phyloP scores from a whole-genome alignment of 2,113 vertebrate species.

The Psittacula cyanocephala region DNA sequence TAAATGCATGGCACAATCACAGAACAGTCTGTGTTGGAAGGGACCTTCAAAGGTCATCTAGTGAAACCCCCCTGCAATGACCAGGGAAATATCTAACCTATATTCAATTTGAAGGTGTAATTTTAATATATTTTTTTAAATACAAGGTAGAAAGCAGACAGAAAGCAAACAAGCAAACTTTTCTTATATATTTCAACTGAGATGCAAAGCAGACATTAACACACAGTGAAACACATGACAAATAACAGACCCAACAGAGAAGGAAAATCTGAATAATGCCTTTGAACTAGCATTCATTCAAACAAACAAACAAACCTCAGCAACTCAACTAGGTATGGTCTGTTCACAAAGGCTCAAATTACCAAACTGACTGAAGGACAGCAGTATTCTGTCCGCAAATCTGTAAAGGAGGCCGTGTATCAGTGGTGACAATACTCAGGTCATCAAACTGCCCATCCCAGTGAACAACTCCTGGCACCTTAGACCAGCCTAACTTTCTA shows the following conservation, averaged over 20 bases:
- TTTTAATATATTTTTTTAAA: background rate
- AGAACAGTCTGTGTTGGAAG: background rate
- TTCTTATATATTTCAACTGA: background rate
- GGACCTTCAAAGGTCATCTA: background rate
- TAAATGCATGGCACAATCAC: background rate
- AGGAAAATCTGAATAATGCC: background rate
- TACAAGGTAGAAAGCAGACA: background rate
- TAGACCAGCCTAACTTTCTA: background rate
- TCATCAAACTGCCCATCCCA: background rate
- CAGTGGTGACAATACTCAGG: background rate
- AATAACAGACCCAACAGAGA: background rate
- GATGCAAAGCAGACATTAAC: background rate
- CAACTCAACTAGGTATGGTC: background rate
- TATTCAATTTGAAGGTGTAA: background rate
- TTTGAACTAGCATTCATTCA: background rate
- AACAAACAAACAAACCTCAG: background rate
- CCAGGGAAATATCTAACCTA: background rate
- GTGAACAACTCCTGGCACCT: background rate
- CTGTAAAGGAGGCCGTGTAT: background rate
- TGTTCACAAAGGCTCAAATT: background rate
- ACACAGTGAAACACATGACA: background rate
- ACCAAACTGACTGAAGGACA: background rate
- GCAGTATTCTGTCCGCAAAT: background rate
- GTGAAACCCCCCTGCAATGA: background rate
- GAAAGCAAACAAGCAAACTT: background rate